Evolutionary conservation across 2,888 invertebrate species (phyloP), one percentile per base, ranked within the genome.

Genomic region (Biston betularia): DNA sequence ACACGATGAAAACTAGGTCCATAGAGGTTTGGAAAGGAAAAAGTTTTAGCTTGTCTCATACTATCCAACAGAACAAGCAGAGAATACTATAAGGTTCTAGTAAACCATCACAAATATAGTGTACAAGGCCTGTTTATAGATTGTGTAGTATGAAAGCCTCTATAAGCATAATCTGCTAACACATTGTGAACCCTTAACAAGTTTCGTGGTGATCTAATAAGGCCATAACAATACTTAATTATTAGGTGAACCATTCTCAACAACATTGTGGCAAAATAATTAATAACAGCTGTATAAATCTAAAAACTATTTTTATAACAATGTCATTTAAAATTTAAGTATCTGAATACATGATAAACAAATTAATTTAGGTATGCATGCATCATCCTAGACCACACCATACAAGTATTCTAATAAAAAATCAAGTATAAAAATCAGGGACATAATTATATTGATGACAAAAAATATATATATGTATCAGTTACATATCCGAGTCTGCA

Each of bases 171-270:
- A 45, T 44, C 15, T n/a, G 46, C 24, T 34, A 55, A 55, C 62
- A 42, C 53, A 24, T 3, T 24, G 24, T 3, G 38, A 38, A 8
- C 38, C 38, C 8, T 6, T 9, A 38, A 38, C 38, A 38, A 38
- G 38, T 38, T 38, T 38, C 1, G 34, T 38, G 12, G 40, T 48
- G 40, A 56, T 56, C 9, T 24, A 24, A 24, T 44, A 24, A 56
- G 14, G n/a, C 15, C 40, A 44, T 44, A 49, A 63, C 49, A 63
- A 34, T 48, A 24, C 24, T 24, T 24, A 40, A 38, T 61, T 12
- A 60, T 44, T 38, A 48, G 15, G 24, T 34, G 49, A 54, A 50
- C 38, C 56, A 63, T 57, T 50, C 24, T 62, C 40, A 62, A 63
- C 49, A 49, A 63, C 14, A 55, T 24, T 24, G 24, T 46, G 48